Evolutionary conservation across 1,140 invertebrate species (phyloP), one percentile per base, ranked within the genome.

Genomic region (Nebria ingens): DNA sequence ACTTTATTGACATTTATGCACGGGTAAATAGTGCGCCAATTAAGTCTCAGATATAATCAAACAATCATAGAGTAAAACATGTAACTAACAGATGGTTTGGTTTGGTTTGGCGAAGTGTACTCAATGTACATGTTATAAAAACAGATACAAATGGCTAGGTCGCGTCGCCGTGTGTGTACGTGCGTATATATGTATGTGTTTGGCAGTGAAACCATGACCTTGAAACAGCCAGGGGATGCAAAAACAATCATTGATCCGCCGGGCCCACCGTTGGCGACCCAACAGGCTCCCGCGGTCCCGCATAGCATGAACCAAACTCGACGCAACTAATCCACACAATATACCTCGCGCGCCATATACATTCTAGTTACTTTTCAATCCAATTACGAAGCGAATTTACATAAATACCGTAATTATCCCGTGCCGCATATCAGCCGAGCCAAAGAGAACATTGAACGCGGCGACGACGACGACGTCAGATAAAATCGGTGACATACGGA

Each of bases 341-440:
- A 34, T 9, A 9, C 6, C 25, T 6, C 25, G 17, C 40, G 40
- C 40, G 25, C 25, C 4, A 29, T 13, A 45, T 45, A 45, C 4
- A 6, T 45, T 17, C 6, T 12, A 45, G 40, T 45, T 45, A 45
- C 6, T 45, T 17, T n/a, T 17, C 40, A 17, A 45, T 45, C 40
- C 40, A 45, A 45, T 45, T 45, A 45, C 40, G 9, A 11, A n/a
- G n/a, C 40, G 17, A 45, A 45, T 45, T 45, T 45, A 45, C 40
- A 45, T 45, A 45, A 45, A 45, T 45, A 45, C 40, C 17, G 40
- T 45, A 45, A 45, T 45, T 45, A 45, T n/a, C n/a, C 40, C 6
- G 40, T 45, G 6, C 9, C 15, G 40, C 40, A 45, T 45, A 45
- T 45, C 40, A 45, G 17, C 3, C 25, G 25, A 34, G n/a, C n/a